Conservation (phyloP, 2,797 vertebrate genomes). For the Oryzias sinensis region DNA sequence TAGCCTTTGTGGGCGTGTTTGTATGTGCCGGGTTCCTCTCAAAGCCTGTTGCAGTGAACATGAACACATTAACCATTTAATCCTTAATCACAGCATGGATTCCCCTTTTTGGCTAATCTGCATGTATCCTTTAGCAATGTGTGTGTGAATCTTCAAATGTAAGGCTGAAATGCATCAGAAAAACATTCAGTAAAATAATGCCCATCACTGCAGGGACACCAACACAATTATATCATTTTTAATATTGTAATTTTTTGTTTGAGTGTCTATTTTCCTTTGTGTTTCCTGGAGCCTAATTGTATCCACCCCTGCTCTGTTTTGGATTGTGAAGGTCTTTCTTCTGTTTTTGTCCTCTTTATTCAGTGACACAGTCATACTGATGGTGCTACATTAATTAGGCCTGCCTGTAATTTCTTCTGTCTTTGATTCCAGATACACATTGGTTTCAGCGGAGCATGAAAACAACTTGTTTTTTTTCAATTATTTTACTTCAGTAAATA, state of each 20-base stretch:
- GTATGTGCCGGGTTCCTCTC: slow-evolving; percentile 5
- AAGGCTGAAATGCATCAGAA: too few relatives aligned
- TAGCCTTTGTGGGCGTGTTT: slow-evolving; percentile 14
- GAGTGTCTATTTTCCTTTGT: too few relatives aligned
- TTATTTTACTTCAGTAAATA: slow-evolving; percentile 42
- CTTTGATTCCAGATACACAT: slow-evolving; percentile 69
- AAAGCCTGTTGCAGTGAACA: slow-evolving; percentile 8
- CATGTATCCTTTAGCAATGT: background rate
- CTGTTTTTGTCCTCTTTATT: slow-evolving; percentile 45
- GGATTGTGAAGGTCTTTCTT: too few relatives aligned
- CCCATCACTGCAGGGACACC: too few relatives aligned
- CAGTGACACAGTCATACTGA: slow-evolving; percentile 55
- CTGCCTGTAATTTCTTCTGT: slow-evolving; percentile 64
- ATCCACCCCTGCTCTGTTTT: too few relatives aligned
- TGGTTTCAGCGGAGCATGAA: slow-evolving; percentile 57
- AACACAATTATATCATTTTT: too few relatives aligned
- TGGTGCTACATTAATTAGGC: slow-evolving; percentile 67
- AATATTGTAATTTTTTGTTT: too few relatives aligned
- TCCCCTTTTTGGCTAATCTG: slow-evolving; percentile 33
- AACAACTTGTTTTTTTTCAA: slow-evolving; percentile 33
- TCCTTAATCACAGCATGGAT: slow-evolving; percentile 29
- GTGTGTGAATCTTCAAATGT: background rate
- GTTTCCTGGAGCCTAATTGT: too few relatives aligned
- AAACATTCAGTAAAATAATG: too few relatives aligned
- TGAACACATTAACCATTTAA: slow-evolving; percentile 29